Percentiles rank a stretch among this genome's conserved stretches.
These are phyloP conservation scores for Gymnoscopelus braueri DNA, from an alignment of 2,797 vertebrate species.

Conservation along the genomic window DNA sequence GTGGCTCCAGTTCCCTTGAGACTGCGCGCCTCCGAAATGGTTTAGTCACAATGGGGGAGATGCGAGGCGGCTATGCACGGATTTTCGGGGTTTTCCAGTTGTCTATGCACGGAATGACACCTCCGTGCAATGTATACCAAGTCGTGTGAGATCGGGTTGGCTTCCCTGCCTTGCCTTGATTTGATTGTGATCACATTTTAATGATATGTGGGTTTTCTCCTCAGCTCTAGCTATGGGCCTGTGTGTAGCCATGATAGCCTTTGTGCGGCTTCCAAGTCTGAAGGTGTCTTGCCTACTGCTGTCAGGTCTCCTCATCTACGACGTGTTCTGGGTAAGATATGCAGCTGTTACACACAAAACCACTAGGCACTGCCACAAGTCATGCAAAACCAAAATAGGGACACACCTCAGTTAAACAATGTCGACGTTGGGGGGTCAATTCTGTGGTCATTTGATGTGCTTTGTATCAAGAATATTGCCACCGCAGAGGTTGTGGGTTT, in stretches of 20 bases:
- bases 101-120: no score
- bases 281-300: conserved; percentile 99
- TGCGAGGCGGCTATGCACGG: no score
- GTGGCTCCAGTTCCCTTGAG: no score
- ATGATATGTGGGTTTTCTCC: conserved; percentile 14
- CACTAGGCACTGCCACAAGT: not conserved
- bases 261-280: conserved; percentile 97
- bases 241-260: conserved; percentile 99
- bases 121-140: no score
- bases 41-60: no score
- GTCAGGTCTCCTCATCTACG: conserved; percentile 98
- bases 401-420: not conserved
- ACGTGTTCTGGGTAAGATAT: conserved; percentile 97
- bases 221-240: conserved; percentile 97
- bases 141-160: no score
- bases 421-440: no score
- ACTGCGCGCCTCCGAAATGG: no score
- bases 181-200: not conserved
- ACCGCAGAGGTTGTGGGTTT: no score
- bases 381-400: not conserved
- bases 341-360: not conserved
- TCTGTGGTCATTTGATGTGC: no score
- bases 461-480: no score
- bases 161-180: not conserved
- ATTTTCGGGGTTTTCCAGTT: no score